Percentiles rank a stretch among this genome's conserved stretches.
phyloP scores from a whole-genome alignment of 53 echinoderm and acorn worm genomes.

The Luidia sarsii region DNA sequence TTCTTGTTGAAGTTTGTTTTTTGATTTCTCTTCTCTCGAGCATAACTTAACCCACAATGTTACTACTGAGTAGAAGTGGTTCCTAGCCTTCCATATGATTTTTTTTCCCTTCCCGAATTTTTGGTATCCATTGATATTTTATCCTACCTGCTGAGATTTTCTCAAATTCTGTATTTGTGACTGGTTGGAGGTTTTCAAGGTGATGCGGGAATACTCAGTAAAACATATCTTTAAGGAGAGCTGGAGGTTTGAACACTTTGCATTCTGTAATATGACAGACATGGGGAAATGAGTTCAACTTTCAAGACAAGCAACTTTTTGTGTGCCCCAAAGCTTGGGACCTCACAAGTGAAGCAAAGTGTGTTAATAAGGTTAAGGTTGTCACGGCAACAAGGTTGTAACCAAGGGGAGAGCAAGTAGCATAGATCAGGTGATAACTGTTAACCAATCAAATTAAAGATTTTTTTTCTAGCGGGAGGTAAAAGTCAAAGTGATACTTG shows the following conservation, averaged over 20 bases:
- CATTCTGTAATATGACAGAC: too few relatives aligned
- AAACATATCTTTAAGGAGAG: too few relatives aligned
- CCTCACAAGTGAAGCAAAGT: too few relatives aligned
- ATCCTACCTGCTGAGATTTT: background rate
- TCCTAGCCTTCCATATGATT: background rate
- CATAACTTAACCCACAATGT: slow-evolving; percentile 45
- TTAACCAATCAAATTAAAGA: slow-evolving; percentile 27
- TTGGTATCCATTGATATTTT: slow-evolving; percentile 2
- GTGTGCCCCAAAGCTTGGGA: too few relatives aligned
- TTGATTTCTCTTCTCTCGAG: slow-evolving; percentile 47
- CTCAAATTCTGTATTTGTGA: background rate
- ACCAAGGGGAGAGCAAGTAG: slow-evolving; percentile 19
- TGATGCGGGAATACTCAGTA: too few relatives aligned
- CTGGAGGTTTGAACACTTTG: too few relatives aligned
- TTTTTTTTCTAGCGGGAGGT: too few relatives aligned
- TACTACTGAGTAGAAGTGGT: slow-evolving; percentile 50
- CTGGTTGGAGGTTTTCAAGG: background rate
- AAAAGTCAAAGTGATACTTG: too few relatives aligned
- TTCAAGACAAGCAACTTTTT: too few relatives aligned
- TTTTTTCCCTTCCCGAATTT: background rate
- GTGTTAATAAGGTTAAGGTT: too few relatives aligned
- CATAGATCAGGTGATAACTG: slow-evolving; percentile 14
- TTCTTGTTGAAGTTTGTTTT: slow-evolving; percentile 54
- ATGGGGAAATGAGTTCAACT: too few relatives aligned
- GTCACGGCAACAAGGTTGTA: too few relatives aligned